phyloP scores from a whole-genome alignment of 2,888 invertebrate species.

The Troilus luridus region DNA sequence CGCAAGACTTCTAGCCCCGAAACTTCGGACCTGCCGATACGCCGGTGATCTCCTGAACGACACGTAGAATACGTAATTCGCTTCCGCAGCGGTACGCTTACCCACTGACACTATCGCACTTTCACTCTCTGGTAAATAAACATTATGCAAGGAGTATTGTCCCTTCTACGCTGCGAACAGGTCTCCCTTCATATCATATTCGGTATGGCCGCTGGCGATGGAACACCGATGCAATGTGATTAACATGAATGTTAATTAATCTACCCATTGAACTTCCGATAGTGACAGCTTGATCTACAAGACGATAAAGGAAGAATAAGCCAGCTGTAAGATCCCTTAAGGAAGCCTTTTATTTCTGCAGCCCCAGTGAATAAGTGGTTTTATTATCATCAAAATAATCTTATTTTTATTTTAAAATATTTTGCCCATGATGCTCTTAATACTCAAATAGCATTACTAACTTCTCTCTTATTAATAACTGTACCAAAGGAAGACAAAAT shows the following conservation, averaged over 20 bases:
- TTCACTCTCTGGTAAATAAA: conserved; percentile 25
- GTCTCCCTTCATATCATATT: conserved; percentile 23
- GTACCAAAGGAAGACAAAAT: too few relatives aligned
- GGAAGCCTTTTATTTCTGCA: background rate
- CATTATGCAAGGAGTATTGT: conserved; percentile 43
- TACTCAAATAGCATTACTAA: too few relatives aligned
- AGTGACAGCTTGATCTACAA: background rate
- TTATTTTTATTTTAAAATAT: too few relatives aligned
- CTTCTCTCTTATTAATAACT: too few relatives aligned
- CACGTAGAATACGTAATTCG: conserved; percentile 38
- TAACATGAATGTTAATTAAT: background rate
- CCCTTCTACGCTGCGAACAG: background rate
- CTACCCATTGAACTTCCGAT: background rate
- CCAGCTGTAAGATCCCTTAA: background rate
- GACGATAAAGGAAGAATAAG: background rate
- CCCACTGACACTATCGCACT: conserved; percentile 42
- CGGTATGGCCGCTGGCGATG: conserved; percentile 14
- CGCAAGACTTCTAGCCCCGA: background rate
- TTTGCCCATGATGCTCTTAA: too few relatives aligned
- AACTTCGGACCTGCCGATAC: background rate
- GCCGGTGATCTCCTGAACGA: conserved; percentile 7
- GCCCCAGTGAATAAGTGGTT: background rate
- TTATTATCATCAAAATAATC: too few relatives aligned
- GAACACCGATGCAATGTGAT: background rate
- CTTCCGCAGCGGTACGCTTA: conserved; percentile 17